These are phyloP conservation scores for Phenacoccus solenopsis DNA, from an alignment of 1,140 invertebrate genomes.

Conservation along the genomic window DNA sequence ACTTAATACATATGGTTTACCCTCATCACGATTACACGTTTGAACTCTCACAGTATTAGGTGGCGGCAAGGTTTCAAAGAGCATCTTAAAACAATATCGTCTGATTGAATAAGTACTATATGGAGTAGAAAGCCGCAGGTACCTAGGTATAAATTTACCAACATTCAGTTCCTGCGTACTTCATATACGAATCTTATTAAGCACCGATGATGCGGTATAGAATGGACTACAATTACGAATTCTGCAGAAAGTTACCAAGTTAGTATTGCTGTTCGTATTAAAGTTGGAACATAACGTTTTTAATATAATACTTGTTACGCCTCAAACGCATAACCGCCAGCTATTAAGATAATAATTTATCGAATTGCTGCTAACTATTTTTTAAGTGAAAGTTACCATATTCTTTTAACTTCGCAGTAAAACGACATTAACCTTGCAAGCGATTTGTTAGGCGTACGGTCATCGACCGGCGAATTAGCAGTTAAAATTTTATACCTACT, in stretches of 20 bases:
- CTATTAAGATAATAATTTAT: constrained; percentile 4
- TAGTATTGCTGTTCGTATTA: not conserved
- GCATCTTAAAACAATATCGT: no score
- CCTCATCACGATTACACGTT: no score
- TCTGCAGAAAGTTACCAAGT: not conserved
- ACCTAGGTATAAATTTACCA: no score
- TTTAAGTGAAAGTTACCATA: not conserved
- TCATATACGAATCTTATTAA: not conserved
- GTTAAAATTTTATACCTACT: not conserved
- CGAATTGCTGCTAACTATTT: constrained; percentile 1
- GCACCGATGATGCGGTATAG: not conserved
- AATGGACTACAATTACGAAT: not conserved
- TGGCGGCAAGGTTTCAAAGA: no score
- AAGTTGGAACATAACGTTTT: not conserved
- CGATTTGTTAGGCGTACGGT: constrained; percentile 1
- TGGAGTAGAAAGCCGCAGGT: no score
- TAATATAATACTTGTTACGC: constrained; percentile 3
- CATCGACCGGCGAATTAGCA: not conserved
- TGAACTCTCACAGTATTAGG: no score
- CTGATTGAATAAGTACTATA: no score
- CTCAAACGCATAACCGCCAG: not conserved
- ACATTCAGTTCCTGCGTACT: not conserved
- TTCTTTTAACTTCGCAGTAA: not conserved
- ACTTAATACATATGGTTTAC: no score
- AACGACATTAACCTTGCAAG: not conserved